phyloP scores from a whole-genome alignment of 2,797 vertebrate genomes.

The Lutjanus argentimaculatus region DNA sequence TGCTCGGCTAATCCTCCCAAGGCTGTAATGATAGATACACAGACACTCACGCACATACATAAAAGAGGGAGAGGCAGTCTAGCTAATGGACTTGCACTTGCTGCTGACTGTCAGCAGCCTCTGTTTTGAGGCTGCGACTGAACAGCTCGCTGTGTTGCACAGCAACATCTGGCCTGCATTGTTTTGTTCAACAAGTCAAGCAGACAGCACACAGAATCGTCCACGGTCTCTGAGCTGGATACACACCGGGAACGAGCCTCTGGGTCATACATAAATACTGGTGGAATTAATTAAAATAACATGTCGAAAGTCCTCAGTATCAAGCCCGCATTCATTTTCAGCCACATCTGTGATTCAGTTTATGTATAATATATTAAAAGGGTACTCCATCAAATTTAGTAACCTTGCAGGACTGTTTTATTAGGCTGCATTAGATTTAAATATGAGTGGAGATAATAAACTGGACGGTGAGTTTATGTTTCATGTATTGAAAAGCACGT shows the following conservation, averaged over 20 bases:
- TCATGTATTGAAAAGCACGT: no score
- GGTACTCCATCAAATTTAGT: background rate
- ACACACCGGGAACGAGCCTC: slow-evolving; percentile 30
- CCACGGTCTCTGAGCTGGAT: slow-evolving; percentile 39
- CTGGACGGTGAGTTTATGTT: no score
- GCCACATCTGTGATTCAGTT: slow-evolving; percentile 10
- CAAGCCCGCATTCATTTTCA: slow-evolving; percentile 3
- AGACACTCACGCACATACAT: slow-evolving; percentile 36
- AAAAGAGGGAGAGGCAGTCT: slow-evolving; percentile 55
- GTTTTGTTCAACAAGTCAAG: slow-evolving; percentile 66
- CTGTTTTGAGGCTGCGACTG: slow-evolving; percentile 40
- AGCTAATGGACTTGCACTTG: slow-evolving; percentile 59
- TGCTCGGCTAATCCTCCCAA: slow-evolving; percentile 72
- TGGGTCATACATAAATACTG: slow-evolving; percentile 19
- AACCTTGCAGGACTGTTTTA: no score
- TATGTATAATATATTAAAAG: background rate
- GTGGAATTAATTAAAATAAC: slow-evolving; percentile 15
- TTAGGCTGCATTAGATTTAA: no score
- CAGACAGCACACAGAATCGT: slow-evolving; percentile 41
- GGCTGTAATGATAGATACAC: slow-evolving; percentile 70
- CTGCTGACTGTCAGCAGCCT: slow-evolving; percentile 53
- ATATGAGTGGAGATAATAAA: no score
- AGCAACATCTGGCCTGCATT: slow-evolving; percentile 63
- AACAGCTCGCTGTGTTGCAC: slow-evolving; percentile 41
- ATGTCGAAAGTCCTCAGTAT: background rate